Conservation (phyloP, 2,888 invertebrate species). For the Microplitis deprimator region DNA sequence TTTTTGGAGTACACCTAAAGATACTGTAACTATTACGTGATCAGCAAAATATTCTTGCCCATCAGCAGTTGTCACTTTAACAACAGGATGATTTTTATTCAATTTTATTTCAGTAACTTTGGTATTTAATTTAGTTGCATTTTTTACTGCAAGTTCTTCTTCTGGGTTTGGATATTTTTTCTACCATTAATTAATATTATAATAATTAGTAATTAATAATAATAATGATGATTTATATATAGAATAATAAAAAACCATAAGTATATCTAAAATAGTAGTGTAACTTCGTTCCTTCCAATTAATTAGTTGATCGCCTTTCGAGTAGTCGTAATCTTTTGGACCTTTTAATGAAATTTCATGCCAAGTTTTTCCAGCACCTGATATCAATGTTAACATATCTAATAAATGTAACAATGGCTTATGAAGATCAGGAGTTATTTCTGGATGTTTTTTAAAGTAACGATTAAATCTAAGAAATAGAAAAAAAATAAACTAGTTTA, state of each 20-base stretch:
- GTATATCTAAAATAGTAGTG: slow-evolving; percentile 57
- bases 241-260: slow-evolving; percentile 53
- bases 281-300: slow-evolving; percentile 62
- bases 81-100: slow-evolving; percentile 40
- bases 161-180: slow-evolving; percentile 61
- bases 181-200: slow-evolving; percentile 44
- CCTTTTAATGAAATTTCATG: slow-evolving; percentile 39
- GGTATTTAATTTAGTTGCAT: slow-evolving; percentile 56
- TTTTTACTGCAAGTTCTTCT: slow-evolving; percentile 59
- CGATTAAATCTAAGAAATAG: slow-evolving; percentile 44
- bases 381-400: slow-evolving; percentile 43
- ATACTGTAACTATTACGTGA: slow-evolving; percentile 79
- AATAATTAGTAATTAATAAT: background rate
- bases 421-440: slow-evolving; percentile 42
- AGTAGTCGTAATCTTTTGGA: slow-evolving; percentile 29
- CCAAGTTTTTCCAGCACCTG: slow-evolving; percentile 49
- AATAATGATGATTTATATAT: background rate
- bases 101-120: slow-evolving; percentile 59
- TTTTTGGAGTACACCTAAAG: slow-evolving; percentile 81
- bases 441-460: slow-evolving; percentile 47
- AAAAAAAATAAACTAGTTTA: background rate
- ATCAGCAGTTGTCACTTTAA: slow-evolving; percentile 66
- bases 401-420: slow-evolving; percentile 43
- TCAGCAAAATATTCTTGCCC: slow-evolving; percentile 74
- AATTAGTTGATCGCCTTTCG: slow-evolving; percentile 52